A percentile compares a stretch with the other conserved stretches of the same genome.
Evolutionary conservation across 2,113 vertebrate genomes (phyloP).

Genomic region (Echinops telfairi): DNA sequence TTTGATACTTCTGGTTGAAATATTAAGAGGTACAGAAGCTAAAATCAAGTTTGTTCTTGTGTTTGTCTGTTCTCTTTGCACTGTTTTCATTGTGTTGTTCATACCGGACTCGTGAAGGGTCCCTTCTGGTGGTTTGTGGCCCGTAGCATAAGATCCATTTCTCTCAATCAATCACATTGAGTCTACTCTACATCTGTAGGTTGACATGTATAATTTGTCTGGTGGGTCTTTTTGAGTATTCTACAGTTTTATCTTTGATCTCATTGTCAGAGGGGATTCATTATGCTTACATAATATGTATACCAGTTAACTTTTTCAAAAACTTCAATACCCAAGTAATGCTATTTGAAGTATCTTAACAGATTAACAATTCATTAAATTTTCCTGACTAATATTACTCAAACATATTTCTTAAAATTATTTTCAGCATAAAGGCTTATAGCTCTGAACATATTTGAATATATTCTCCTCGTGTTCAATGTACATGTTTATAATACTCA

Average conservation of each 20-base stretch:
- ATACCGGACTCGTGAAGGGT: neutral
- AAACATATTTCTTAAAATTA: neutral
- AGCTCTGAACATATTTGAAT: neutral
- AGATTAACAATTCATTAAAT: constrained; percentile 41
- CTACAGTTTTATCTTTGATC: neutral
- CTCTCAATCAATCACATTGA: neutral
- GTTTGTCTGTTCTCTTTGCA: neutral
- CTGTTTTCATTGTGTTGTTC: neutral
- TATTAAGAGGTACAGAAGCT: neutral
- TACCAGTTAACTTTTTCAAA: constrained; percentile 4
- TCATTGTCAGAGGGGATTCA: neutral
- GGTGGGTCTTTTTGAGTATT: neutral
- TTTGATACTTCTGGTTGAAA: neutral
- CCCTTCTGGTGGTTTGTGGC: neutral
- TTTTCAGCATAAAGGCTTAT: constrained; percentile 47
- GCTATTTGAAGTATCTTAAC: constrained; percentile 5
- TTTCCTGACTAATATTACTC: neutral
- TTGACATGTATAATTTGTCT: neutral
- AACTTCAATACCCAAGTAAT: neutral
- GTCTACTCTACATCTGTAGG: neutral
- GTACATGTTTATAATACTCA: neutral
- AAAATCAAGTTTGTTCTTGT: neutral
- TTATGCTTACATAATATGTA: neutral
- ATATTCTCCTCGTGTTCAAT: constrained; percentile 2
- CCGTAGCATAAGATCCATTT: neutral